Conservation (phyloP, 2,888 invertebrate species). For the Brachycybe producta region DNA sequence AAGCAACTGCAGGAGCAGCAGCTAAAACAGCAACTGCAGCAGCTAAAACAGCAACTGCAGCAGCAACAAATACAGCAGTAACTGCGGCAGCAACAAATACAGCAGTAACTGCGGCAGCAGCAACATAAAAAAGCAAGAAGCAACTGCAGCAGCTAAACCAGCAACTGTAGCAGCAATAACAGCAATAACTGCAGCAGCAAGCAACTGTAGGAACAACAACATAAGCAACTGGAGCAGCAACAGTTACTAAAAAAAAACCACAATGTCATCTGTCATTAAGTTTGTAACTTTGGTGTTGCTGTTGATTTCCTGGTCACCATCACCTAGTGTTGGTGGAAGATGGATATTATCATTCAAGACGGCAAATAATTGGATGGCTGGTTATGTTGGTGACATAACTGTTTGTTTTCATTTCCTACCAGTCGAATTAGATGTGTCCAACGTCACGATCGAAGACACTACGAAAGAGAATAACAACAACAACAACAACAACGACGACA, state of each 20-base stretch:
- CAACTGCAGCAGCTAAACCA: neutral
- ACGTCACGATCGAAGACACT: neutral
- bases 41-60: neutral
- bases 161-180: neutral
- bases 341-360: slow-evolving; percentile 12
- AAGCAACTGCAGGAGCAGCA: neutral
- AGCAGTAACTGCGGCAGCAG: neutral
- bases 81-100: neutral
- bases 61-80: neutral
- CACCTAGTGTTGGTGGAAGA: neutral
- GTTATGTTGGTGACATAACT: slow-evolving; percentile 12
- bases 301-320: neutral
- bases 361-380: slow-evolving; percentile 13
- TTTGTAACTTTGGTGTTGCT: neutral
- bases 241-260: neutral
- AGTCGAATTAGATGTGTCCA: neutral
- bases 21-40: neutral
- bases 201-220: neutral
- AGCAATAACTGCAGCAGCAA: neutral
- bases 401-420: slow-evolving; percentile 8
- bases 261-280: neutral
- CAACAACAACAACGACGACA: neutral
- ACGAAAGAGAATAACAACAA: neutral
- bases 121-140: neutral
- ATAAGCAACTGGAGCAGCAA: neutral